phyloP scores from a whole-genome alignment of 2,888 invertebrate species.

The Hypercompe scribonia region DNA sequence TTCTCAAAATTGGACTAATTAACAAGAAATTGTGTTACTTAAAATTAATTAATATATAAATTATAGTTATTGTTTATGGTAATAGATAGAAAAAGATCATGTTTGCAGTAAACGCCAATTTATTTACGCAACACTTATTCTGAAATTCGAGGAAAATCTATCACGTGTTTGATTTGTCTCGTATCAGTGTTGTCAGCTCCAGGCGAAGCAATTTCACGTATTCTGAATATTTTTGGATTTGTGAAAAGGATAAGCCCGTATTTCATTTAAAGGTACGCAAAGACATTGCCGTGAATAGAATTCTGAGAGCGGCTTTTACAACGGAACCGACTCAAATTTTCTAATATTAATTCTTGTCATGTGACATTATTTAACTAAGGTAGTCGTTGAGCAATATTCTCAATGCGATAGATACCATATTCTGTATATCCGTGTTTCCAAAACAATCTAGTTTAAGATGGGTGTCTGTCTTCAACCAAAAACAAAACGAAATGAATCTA shows the following conservation, averaged over 20 bases:
- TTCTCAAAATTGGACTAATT: too few relatives aligned
- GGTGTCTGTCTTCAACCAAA: neutral
- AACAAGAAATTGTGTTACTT: neutral
- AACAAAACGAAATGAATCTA: neutral
- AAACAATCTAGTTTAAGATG: neutral
- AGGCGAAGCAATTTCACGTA: slow-evolving; percentile 58
- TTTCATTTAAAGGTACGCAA: slow-evolving; percentile 30
- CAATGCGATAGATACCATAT: neutral
- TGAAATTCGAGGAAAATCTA: slow-evolving; percentile 32
- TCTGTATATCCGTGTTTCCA: neutral
- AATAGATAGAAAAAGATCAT: neutral
- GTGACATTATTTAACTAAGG: neutral
- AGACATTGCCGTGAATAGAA: neutral
- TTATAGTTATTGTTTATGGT: neutral
- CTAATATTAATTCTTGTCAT: neutral
- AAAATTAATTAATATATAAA: neutral
- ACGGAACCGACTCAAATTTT: neutral
- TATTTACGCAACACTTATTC: slow-evolving; percentile 20
- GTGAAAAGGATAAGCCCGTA: slow-evolving; percentile 44
- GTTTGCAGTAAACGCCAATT: neutral
- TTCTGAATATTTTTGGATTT: slow-evolving; percentile 47
- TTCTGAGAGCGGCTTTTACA: neutral
- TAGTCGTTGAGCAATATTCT: neutral
- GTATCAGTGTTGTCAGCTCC: slow-evolving; percentile 56
- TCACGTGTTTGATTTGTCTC: slow-evolving; percentile 38